Percentiles rank a stretch among this genome's conserved stretches.
These are phyloP conservation scores for Choloepus hoffmanni DNA, from an alignment of 2,113 vertebrate genomes.

Conservation along the genomic window DNA sequence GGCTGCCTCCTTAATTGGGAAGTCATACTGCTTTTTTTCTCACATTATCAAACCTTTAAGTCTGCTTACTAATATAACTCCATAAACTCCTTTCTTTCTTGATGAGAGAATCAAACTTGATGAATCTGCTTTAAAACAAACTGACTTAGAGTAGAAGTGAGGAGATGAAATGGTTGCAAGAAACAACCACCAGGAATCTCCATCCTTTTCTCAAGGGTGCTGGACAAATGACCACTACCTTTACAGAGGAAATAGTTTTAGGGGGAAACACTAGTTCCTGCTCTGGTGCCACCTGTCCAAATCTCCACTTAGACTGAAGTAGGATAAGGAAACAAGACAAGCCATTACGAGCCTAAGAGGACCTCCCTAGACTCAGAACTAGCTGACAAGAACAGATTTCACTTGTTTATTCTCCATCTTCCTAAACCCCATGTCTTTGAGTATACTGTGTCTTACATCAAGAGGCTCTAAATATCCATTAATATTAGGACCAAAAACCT, in stretches of 20 bases:
- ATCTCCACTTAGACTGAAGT: not conserved
- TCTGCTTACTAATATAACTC: not conserved
- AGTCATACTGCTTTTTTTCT: not conserved
- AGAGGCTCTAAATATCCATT: not conserved
- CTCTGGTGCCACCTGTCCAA: constrained; percentile 11
- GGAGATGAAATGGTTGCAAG: not conserved
- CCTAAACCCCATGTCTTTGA: not conserved
- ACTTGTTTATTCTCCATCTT: not conserved
- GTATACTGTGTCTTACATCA: not conserved
- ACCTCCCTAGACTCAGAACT: not conserved
- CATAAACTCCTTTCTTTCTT: constrained; percentile 16
- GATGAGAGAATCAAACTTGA: not conserved
- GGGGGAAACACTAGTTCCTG: not conserved
- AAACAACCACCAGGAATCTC: not conserved
- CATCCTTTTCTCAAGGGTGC: not conserved
- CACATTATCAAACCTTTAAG: not conserved
- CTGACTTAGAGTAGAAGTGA: not conserved
- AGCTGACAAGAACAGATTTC: not conserved
- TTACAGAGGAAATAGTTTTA: not conserved
- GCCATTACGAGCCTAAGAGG: not conserved
- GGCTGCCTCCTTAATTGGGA: not conserved
- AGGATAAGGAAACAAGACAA: not conserved
- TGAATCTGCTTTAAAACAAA: constrained; percentile 8
- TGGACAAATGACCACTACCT: not conserved
- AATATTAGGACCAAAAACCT: not conserved